Evolutionary conservation across 2,113 vertebrate genomes (phyloP), one percentile per base, ranked within the genome.

Genomic region (Aphelocoma coerulescens): DNA sequence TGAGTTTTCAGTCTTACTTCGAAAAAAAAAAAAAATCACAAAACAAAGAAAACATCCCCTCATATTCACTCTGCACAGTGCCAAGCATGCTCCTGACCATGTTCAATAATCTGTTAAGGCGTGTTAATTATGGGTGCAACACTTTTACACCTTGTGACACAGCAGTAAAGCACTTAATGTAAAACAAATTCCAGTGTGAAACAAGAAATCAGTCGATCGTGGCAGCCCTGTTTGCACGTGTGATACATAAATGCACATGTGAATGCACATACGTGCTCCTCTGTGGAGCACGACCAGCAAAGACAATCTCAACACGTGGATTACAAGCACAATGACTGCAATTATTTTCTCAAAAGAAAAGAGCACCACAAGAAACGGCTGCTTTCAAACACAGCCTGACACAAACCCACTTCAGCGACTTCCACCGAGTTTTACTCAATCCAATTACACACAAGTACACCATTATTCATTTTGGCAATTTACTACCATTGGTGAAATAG

Each of bases 111-210:
- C 68, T 80, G 46, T 44, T 84, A 59, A 77, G 27, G 77, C 2
- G 1, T 18, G 44, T 83, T 91, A 94, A 93, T 85, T 41, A 85
- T 0, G 17, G 73, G 69, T 88, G 78, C 61, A 46, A 89, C 61
- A n/a, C 66, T 87, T 91, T 10, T 39, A 54, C 73, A 93, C 80
- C 88, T 89, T 72, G 77, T 91, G 95, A 94, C 80, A 95, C 76
- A 85, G 76, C 1, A 89, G 62, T 28, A 75, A 91, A 86, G 76
- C 82, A 90, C 59, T 89, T 54, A 16, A 91, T 5, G 46, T 67
- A 63, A 88, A 96, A 72, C 66, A 39, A 93, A 84, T 86, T 73
- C 86, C 86, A 85, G 62, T 0, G 46, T 3, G 73, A 84, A 82
- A 65, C 20, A 35, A 91, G 79, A 23, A 68, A 68, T n/a, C 33